Percentiles rank a stretch among this genome's conserved stretches.
Evolutionary conservation across 2,797 vertebrate genomes (phyloP).

Genomic region (Dermochelys coriacea): DNA sequence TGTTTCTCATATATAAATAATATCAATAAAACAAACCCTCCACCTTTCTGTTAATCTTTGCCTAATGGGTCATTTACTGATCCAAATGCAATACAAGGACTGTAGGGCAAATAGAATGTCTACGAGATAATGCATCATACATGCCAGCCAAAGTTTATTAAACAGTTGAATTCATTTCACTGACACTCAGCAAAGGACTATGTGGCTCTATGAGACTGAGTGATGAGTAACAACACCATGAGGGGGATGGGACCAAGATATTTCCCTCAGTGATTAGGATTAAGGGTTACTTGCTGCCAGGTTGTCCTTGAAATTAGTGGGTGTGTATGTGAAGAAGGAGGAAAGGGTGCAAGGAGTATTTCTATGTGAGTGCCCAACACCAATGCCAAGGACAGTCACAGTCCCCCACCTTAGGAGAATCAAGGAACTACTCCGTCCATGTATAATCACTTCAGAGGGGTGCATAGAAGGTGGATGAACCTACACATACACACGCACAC

Average conservation of each 20-base stretch:
- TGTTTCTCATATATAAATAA: constrained; percentile 61
- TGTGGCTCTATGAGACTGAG: rapidly evolving
- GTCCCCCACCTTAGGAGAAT: neutral
- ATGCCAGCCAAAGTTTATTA: constrained; percentile 8
- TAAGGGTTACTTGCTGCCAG: neutral
- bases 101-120: neutral
- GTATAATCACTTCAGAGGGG: neutral
- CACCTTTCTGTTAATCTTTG: constrained; percentile 20
- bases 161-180: neutral
- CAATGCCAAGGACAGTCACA: neutral
- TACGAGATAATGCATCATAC: neutral
- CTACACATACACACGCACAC: neutral
- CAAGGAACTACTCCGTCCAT: neutral
- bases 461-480: neutral
- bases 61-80: constrained; percentile 39
- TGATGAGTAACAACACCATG: rapidly evolving
- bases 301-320: neutral
- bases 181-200: neutral
- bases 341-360: neutral
- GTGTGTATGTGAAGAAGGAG: neutral
- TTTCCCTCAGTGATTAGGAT: rapidly evolving
- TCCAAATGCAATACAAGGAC: neutral
- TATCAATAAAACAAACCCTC: constrained; percentile 38
- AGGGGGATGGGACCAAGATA: neutral
- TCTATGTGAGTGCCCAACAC: neutral